Percentiles rank a stretch among this genome's conserved stretches.
phyloP scores from a whole-genome alignment of 2,888 invertebrate genomes.

The Tetragonisca angustula region DNA sequence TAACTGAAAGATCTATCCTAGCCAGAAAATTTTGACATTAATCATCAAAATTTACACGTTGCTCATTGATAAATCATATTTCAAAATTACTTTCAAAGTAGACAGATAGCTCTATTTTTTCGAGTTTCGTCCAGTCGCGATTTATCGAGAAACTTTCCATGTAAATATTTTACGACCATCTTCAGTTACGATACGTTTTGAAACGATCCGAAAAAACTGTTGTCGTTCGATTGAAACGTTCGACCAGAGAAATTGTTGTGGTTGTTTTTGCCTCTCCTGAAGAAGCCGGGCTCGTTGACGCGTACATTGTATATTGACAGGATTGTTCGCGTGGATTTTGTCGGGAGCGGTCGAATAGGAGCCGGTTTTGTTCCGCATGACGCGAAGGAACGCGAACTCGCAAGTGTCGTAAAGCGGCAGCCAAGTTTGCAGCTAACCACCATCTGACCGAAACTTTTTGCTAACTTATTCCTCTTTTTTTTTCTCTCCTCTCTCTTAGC shows the following conservation, averaged over 20 bases:
- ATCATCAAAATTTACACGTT: not conserved
- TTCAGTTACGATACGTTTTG: too few relatives aligned
- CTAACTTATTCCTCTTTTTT: constrained; percentile 29
- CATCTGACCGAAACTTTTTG: constrained; percentile 45
- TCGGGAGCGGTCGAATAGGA: not conserved
- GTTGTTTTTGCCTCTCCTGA: not conserved
- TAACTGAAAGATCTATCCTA: not conserved
- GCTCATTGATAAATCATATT: not conserved
- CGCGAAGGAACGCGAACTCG: constrained; percentile 19
- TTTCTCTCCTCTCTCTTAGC: not conserved
- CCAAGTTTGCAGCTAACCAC: constrained; percentile 39
- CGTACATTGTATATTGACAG: not conserved
- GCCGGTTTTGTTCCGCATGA: constrained; percentile 11
- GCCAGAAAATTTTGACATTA: not conserved
- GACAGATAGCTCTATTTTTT: not conserved
- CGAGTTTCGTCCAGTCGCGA: constrained; percentile 21
- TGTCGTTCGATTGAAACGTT: not conserved
- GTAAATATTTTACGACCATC: constrained; percentile 14
- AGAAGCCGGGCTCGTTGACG: not conserved
- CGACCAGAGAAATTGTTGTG: not conserved
- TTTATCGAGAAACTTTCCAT: constrained; percentile 34
- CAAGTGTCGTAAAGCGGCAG: constrained; percentile 37
- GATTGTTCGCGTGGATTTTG: constrained; percentile 1
- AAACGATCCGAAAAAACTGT: not conserved
- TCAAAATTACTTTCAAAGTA: not conserved